phyloP scores from a whole-genome alignment of 2,113 vertebrate species.

The Dasyprocta punctata region DNA sequence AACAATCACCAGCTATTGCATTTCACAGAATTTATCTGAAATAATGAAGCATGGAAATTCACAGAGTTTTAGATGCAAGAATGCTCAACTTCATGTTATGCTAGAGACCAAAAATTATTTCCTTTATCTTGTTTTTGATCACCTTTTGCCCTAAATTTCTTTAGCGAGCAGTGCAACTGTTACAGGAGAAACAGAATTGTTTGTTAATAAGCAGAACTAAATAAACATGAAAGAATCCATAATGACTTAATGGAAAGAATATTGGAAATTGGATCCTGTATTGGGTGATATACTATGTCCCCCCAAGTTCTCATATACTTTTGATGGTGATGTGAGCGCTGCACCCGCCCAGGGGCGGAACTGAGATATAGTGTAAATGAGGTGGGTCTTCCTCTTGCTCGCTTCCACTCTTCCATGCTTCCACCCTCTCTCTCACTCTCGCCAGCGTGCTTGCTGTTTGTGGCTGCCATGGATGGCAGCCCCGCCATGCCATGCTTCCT shows the following conservation, averaged over 20 bases:
- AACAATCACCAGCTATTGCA: background rate
- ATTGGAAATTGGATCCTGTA: background rate
- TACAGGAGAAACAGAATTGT: background rate
- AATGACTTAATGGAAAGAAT: background rate
- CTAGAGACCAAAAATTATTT: background rate
- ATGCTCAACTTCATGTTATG: background rate
- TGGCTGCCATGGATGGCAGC: too few species aligned
- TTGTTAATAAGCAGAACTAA: background rate
- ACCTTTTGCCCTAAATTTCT: background rate
- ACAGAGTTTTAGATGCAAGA: background rate
- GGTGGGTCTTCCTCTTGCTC: too few species aligned
- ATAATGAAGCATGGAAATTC: background rate
- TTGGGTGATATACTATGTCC: too few species aligned
- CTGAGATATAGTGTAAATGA: too few species aligned
- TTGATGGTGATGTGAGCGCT: too few species aligned
- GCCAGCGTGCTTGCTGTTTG: too few species aligned
- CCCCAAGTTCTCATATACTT: too few species aligned
- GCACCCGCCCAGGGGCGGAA: too few species aligned
- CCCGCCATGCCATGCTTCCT: too few species aligned
- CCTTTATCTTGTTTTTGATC: background rate
- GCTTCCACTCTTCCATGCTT: too few species aligned
- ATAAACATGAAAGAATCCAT: background rate
- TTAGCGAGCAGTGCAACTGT: background rate
- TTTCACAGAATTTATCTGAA: conserved; percentile 18
- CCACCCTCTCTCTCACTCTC: too few species aligned